These are phyloP conservation scores for Emydura subglobosa DNA, from an alignment of 2,113 vertebrate genomes.

Conservation along the genomic window DNA sequence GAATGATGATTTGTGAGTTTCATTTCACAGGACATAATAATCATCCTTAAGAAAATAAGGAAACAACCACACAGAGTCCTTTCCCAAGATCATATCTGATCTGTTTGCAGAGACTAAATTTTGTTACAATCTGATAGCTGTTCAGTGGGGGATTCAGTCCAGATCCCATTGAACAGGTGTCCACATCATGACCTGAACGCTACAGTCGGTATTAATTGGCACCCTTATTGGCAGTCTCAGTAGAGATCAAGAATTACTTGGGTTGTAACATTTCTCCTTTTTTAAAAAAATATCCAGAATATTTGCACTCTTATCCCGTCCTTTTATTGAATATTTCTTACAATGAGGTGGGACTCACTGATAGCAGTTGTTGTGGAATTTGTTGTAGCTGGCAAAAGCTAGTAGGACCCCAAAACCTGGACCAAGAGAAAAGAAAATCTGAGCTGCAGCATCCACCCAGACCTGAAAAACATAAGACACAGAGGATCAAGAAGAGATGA, in stretches of 20 bases:
- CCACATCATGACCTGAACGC: not conserved
- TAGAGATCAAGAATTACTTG: not conserved
- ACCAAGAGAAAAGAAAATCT: slow-evolving; percentile 98
- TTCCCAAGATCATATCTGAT: not conserved
- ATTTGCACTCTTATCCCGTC: accelerated
- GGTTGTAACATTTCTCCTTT: not conserved
- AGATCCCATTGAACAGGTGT: not conserved
- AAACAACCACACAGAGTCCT: not conserved
- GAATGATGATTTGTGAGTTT: not conserved
- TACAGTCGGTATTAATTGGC: not conserved
- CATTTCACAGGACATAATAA: not conserved
- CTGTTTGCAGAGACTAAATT: not conserved
- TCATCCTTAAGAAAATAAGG: not conserved
- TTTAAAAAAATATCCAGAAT: not conserved
- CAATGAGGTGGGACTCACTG: slow-evolving; percentile 85
- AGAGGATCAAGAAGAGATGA: not conserved
- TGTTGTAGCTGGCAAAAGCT: slow-evolving; percentile 98
- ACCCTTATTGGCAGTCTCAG: not conserved
- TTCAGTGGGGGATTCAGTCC: not conserved
- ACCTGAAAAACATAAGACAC: slow-evolving; percentile 82
- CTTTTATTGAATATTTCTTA: not conserved
- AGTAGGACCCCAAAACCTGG: slow-evolving; percentile 96
- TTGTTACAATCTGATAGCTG: not conserved
- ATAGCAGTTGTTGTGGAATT: slow-evolving; percentile 99
- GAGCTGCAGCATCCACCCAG: slow-evolving; percentile 97